These are phyloP conservation scores for Drosophila micromelanica DNA, from an alignment of 1,140 invertebrate species.

Conservation along the genomic window DNA sequence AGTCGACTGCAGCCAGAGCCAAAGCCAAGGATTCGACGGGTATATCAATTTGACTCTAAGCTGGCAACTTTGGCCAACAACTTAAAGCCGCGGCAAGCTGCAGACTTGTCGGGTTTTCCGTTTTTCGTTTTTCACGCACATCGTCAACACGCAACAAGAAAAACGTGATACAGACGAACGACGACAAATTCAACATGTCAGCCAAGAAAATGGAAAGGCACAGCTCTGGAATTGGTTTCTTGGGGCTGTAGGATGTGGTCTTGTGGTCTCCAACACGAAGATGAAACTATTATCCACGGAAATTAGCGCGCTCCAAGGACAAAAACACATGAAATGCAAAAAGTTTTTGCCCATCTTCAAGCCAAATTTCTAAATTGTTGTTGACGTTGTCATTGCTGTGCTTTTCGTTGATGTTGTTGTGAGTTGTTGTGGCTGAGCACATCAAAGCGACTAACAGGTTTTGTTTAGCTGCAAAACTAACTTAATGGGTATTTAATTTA, in stretches of 20 bases:
- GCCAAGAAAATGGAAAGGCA: constrained; percentile 25
- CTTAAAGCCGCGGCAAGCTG: constrained; percentile 57
- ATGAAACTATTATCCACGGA: constrained; percentile 80
- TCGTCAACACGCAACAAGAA: constrained; percentile 57
- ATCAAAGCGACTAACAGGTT: constrained; percentile 21
- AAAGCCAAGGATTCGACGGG: constrained; percentile 35
- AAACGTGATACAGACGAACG: constrained; percentile 61
- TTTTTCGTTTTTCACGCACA: constrained; percentile 41
- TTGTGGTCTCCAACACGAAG: constrained; percentile 55
- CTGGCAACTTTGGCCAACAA: constrained; percentile 57
- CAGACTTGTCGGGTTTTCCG: constrained; percentile 10
- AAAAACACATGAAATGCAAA: constrained; percentile 76
- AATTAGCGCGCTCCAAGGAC: constrained; percentile 72
- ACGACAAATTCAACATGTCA: constrained; percentile 77
- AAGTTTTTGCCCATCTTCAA: constrained; percentile 65
- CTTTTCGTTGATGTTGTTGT: constrained; percentile 18
- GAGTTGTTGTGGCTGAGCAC: constrained; percentile 25
- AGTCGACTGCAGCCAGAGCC: constrained; percentile 35
- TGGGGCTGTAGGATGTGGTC: constrained; percentile 4
- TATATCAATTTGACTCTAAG: constrained; percentile 68
- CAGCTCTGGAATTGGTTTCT: background rate
- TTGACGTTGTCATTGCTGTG: constrained; percentile 56
- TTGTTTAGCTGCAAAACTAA: constrained; percentile 35
- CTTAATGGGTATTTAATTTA: constrained; percentile 50
- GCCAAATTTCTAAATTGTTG: constrained; percentile 75